Conservation (phyloP, 2,888 invertebrate genomes). For the Mellilla xanthometata region DNA sequence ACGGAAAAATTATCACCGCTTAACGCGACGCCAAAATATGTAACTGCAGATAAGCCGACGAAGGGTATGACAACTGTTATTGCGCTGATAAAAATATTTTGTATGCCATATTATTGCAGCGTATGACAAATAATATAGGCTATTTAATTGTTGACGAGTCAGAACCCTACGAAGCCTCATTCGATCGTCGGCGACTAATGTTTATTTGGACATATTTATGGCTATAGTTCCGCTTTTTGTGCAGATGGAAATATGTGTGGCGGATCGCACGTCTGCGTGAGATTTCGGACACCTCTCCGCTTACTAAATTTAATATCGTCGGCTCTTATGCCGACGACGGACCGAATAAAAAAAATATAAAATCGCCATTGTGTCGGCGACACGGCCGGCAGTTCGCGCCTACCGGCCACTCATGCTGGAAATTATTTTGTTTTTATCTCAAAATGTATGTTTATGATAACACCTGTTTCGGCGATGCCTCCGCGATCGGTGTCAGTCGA, state of each 20-base stretch:
- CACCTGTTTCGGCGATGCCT: conserved; percentile 82
- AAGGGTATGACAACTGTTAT: conserved; percentile 9
- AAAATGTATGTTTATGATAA: conserved; percentile 83
- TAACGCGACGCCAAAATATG: conserved; percentile 10
- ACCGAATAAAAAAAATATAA: conserved; percentile 74
- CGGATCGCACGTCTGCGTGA: conserved; percentile 83
- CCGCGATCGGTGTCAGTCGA: conserved; percentile 79
- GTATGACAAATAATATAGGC: conserved; percentile 5
- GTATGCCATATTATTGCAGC: not conserved
- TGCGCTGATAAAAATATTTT: conserved; percentile 7
- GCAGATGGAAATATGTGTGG: conserved; percentile 82
- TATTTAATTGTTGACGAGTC: conserved; percentile 45
- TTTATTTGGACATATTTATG: conserved; percentile 84
- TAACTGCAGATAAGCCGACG: conserved; percentile 9
- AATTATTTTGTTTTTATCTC: conserved; percentile 81
- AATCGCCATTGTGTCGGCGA: conserved; percentile 81
- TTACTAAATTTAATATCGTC: conserved; percentile 82
- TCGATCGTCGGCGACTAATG: conserved; percentile 72
- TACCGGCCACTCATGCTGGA: conserved; percentile 76
- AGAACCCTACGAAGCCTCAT: conserved; percentile 65
- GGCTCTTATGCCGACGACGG: conserved; percentile 73
- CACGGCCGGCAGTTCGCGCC: conserved; percentile 80
- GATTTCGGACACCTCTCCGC: conserved; percentile 82
- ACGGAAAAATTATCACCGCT: conserved; percentile 13
- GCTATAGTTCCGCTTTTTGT: conserved; percentile 83